These are phyloP conservation scores for Ophonus ardosiacus DNA, from an alignment of 2,888 invertebrate species.

Conservation along the genomic window DNA sequence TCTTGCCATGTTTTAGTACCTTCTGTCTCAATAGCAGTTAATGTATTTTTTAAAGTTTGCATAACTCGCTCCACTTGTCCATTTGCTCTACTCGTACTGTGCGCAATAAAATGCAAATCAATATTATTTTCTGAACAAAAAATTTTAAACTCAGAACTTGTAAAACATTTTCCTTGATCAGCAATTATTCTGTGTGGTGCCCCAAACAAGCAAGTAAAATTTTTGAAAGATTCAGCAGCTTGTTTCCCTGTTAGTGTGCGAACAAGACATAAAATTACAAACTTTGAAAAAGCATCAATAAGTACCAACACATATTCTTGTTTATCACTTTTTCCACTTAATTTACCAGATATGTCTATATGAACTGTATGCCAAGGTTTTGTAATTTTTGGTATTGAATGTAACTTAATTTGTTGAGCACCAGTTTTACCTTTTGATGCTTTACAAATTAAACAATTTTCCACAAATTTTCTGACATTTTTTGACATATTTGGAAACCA, in stretches of 20 bases:
- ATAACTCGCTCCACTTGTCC: constrained; percentile 46
- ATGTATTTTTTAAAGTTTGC: constrained; percentile 48
- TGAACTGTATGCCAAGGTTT: constrained; percentile 6
- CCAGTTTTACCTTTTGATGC: background rate
- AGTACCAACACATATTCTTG: background rate
- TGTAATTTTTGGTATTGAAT: background rate
- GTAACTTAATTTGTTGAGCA: background rate
- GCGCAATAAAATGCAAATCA: constrained; percentile 48
- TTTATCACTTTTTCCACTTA: constrained; percentile 15
- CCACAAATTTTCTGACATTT: background rate
- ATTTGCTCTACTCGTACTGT: constrained; percentile 32
- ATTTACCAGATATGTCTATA: constrained; percentile 13
- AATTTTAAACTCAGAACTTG: constrained; percentile 13
- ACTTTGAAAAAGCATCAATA: constrained; percentile 29
- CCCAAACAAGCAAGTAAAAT: constrained; percentile 8
- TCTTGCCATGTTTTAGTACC: constrained; percentile 31
- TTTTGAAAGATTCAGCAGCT: background rate
- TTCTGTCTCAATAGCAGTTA: constrained; percentile 42
- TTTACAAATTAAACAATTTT: constrained; percentile 27
- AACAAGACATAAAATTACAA: background rate
- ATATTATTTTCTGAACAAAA: constrained; percentile 23
- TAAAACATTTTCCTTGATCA: background rate
- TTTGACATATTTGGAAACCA: background rate
- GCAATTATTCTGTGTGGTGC: background rate
- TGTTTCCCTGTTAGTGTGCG: background rate